Evolutionary conservation across 2,888 invertebrate species (phyloP).

Genomic region (Candidula unifasciata): DNA sequence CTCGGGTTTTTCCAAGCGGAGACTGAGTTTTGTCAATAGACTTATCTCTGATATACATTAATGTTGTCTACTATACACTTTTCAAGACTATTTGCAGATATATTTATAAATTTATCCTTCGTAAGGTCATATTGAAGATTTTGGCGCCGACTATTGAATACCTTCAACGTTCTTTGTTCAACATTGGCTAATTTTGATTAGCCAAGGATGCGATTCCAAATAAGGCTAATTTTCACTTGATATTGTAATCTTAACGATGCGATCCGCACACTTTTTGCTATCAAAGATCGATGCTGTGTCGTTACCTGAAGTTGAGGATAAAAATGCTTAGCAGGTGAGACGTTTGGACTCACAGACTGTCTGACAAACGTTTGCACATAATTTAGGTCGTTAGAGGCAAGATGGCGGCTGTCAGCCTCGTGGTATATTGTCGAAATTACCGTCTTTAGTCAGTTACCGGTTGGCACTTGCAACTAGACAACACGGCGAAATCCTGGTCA

Average conservation of each 20-base stretch:
- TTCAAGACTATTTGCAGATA: background rate
- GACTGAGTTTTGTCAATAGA: background rate
- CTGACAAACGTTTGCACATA: background rate
- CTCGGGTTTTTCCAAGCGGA: constrained; percentile 6
- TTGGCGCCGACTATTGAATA: too few relatives aligned
- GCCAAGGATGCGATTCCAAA: background rate
- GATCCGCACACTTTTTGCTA: background rate
- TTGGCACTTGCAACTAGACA: background rate
- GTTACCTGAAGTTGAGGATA: background rate
- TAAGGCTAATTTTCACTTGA: constrained; percentile 6
- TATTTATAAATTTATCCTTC: background rate
- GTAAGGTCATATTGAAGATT: background rate
- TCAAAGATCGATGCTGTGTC: background rate
- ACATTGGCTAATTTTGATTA: background rate
- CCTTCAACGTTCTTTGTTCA: background rate
- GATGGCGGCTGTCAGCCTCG: background rate
- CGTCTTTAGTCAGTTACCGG: background rate
- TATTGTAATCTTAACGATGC: constrained; percentile 12
- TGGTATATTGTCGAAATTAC: background rate
- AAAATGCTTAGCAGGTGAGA: background rate
- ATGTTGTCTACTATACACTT: background rate
- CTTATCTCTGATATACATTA: background rate
- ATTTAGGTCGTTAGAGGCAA: constrained; percentile 7
- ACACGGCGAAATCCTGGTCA: background rate
- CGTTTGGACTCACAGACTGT: background rate